Conservation (phyloP, 2,797 vertebrate genomes). For the Lithobates pipiens region DNA sequence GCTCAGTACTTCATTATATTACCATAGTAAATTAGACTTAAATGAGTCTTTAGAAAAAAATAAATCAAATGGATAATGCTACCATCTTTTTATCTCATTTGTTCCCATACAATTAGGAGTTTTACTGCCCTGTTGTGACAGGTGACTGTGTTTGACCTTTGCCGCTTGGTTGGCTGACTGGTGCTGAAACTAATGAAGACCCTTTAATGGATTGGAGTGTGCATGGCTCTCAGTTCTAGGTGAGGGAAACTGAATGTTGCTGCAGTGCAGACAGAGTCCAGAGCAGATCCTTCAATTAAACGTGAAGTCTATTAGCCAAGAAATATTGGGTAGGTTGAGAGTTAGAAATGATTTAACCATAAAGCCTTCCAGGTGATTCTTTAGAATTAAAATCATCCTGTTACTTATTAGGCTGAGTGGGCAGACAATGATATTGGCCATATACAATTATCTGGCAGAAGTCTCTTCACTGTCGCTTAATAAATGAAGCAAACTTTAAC, state of each 20-base stretch:
- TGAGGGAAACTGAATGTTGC: constrained; percentile 74
- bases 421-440: constrained; percentile 37
- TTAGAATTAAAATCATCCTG: constrained; percentile 64
- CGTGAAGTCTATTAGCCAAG: constrained; percentile 80
- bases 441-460: constrained; percentile 11
- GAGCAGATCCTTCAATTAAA: constrained; percentile 81
- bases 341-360: constrained; percentile 77
- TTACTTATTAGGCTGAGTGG: constrained; percentile 54
- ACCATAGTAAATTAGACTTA: constrained; percentile 77
- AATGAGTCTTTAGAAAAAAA: constrained; percentile 80
- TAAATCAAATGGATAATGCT: constrained; percentile 80
- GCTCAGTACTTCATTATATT: constrained; percentile 61
- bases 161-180: constrained; percentile 79
- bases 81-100: constrained; percentile 80
- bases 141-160: constrained; percentile 82
- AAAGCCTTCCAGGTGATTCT: constrained; percentile 69
- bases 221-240: constrained; percentile 70
- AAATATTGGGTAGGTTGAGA: constrained; percentile 79
- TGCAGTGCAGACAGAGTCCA: constrained; percentile 77
- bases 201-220: constrained; percentile 79
- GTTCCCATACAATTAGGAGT: constrained; percentile 81
- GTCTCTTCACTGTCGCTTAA: constrained; percentile 27
- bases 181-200: constrained; percentile 81
- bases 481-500: background rate
- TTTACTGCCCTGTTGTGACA: constrained; percentile 82